Percentiles rank a stretch among this genome's conserved stretches.
Evolutionary conservation across 2,113 vertebrate species (phyloP).

Genomic region (Carassius auratus): DNA sequence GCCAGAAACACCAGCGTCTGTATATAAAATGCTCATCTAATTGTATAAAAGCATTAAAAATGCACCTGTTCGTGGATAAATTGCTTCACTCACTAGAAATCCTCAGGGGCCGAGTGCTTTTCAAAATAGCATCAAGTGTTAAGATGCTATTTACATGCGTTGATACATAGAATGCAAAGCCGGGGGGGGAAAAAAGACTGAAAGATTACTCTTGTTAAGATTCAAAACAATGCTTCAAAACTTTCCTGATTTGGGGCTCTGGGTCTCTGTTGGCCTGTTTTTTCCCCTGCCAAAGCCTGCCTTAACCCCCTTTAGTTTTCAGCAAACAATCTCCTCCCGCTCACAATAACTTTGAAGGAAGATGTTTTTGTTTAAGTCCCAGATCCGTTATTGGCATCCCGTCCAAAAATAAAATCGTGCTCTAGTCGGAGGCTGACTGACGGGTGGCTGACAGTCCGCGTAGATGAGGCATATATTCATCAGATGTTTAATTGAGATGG

Average conservation of each 20-base stretch:
- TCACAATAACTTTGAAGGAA: slow-evolving; percentile 68
- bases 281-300: slow-evolving; percentile 74
- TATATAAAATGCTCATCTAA: slow-evolving; percentile 76
- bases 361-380: slow-evolving; percentile 74
- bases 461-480: slow-evolving; percentile 69
- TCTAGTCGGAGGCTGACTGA: slow-evolving; percentile 68
- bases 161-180: slow-evolving; percentile 70
- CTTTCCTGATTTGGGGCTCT: slow-evolving; percentile 74
- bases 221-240: slow-evolving; percentile 77
- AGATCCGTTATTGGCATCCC: slow-evolving; percentile 75
- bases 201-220: slow-evolving; percentile 74
- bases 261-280: slow-evolving; percentile 76
- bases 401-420: slow-evolving; percentile 73
- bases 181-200: slow-evolving; percentile 57
- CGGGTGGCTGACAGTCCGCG: slow-evolving; percentile 66
- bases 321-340: slow-evolving; percentile 71
- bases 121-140: slow-evolving; percentile 79
- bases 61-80: slow-evolving; percentile 80
- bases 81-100: slow-evolving; percentile 75
- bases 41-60: slow-evolving; percentile 82
- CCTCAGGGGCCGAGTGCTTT: slow-evolving; percentile 72
- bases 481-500: slow-evolving; percentile 69
- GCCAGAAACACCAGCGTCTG: slow-evolving; percentile 40
- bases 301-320: slow-evolving; percentile 77
- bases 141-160: slow-evolving; percentile 79